Conservation (phyloP, 2,888 invertebrate genomes). For the Panzeria rudis region DNA sequence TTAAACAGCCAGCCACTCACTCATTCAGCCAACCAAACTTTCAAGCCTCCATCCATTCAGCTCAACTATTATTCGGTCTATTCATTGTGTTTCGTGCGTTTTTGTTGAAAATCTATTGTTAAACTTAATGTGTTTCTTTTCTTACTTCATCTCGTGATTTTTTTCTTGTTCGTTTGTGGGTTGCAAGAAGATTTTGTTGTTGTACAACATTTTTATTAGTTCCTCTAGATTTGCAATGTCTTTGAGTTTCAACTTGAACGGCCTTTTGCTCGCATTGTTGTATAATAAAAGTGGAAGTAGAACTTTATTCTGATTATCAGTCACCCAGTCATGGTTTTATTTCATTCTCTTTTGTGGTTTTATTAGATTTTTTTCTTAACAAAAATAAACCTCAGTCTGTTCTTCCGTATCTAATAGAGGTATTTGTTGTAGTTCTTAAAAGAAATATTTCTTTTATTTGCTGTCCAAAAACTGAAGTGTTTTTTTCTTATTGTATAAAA, state of each 20-base stretch:
- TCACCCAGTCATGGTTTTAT: conserved; percentile 47
- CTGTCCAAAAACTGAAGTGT: conserved; percentile 23
- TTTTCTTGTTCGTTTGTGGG: conserved; percentile 9
- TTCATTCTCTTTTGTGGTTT: conserved; percentile 41
- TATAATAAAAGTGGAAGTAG: conserved; percentile 20
- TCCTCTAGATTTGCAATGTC: conserved; percentile 34
- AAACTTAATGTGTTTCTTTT: conserved; percentile 54
- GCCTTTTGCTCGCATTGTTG: conserved; percentile 45
- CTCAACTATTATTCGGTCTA: conserved; percentile 13
- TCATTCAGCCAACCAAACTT: conserved; percentile 32
- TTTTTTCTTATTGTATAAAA: not conserved
- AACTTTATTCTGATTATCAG: conserved; percentile 55
- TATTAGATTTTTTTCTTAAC: conserved; percentile 23
- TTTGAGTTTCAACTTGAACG: conserved; percentile 47
- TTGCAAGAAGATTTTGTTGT: conserved; percentile 22
- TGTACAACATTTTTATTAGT: conserved; percentile 60
- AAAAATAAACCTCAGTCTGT: conserved; percentile 8
- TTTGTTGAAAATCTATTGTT: conserved; percentile 64
- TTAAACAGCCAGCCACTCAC: conserved; percentile 51
- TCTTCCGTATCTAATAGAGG: conserved; percentile 30
- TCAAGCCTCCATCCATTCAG: conserved; percentile 43
- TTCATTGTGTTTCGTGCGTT: conserved; percentile 53
- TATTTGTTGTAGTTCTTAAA: conserved; percentile 14
- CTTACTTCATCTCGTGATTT: conserved; percentile 12
- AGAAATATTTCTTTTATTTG: conserved; percentile 29